Evolutionary conservation across 2,888 invertebrate genomes (phyloP).

Genomic region (Siphlonurus alternatus): DNA sequence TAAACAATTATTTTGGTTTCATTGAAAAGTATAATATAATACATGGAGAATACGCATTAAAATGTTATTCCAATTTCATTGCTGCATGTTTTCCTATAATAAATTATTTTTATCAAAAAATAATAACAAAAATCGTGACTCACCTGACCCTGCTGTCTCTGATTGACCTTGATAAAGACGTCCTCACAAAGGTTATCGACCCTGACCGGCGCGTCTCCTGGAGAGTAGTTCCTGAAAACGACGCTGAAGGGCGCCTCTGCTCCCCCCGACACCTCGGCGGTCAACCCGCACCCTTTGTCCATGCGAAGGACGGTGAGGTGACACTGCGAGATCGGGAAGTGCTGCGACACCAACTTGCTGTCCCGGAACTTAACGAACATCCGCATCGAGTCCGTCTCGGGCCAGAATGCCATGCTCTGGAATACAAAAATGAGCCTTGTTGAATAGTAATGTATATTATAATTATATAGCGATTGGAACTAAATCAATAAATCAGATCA

Average conservation of each 20-base stretch:
- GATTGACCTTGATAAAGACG: constrained; percentile 61
- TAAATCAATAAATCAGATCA: neutral
- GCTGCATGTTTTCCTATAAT: too few relatives aligned
- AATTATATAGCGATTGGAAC: too few relatives aligned
- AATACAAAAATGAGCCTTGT: constrained; percentile 13
- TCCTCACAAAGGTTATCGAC: constrained; percentile 74
- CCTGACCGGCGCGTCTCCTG: constrained; percentile 65
- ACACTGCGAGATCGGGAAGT: constrained; percentile 49
- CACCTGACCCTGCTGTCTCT: constrained; percentile 30
- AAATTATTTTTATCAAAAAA: too few relatives aligned
- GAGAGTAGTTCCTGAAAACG: constrained; percentile 51
- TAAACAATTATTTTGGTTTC: too few relatives aligned
- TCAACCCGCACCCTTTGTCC: constrained; percentile 60
- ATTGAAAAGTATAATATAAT: too few relatives aligned
- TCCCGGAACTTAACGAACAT: constrained; percentile 66
- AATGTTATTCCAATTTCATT: too few relatives aligned
- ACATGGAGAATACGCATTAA: too few relatives aligned
- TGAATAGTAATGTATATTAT: too few relatives aligned
- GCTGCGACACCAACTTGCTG: constrained; percentile 57
- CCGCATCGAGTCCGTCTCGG: constrained; percentile 59
- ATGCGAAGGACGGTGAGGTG: constrained; percentile 62
- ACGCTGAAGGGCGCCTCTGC: constrained; percentile 54
- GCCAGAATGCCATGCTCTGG: constrained; percentile 54
- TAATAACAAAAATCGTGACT: too few relatives aligned
- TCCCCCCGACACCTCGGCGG: constrained; percentile 56